Conservation (phyloP, 2,888 invertebrate genomes). For the Eilema caniola region DNA sequence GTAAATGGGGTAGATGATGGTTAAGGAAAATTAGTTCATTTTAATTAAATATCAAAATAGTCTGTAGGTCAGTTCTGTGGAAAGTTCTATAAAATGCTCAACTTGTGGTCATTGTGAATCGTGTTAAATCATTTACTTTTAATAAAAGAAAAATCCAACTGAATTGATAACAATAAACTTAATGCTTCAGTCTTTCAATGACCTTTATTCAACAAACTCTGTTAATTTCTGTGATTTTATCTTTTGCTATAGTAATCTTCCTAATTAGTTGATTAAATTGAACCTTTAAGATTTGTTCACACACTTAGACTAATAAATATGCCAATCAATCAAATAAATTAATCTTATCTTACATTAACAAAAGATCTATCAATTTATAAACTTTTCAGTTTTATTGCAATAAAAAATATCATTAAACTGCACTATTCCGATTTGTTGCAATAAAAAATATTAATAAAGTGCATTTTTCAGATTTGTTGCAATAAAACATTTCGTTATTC, state of each 20-base stretch:
- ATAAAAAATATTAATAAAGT: no score
- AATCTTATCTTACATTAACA: neutral
- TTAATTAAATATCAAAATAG: no score
- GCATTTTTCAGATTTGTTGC: neutral
- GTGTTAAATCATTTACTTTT: no score
- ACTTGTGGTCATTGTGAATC: no score
- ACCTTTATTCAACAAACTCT: neutral
- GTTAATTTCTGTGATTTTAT: neutral
- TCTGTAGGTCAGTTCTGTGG: no score
- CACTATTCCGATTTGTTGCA: neutral
- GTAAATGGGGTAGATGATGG: no score
- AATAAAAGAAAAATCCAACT: no score
- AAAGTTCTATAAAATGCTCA: no score
- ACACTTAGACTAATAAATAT: neutral
- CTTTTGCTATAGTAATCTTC: neutral
- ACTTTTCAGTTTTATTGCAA: neutral
- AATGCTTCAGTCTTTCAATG: no score
- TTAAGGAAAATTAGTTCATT: no score
- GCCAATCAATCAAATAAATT: neutral
- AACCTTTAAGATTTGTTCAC: neutral
- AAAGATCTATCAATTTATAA: neutral
- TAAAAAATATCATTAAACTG: no score
- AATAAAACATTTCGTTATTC: slow-evolving; percentile 17
- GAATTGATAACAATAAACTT: no score
- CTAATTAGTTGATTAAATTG: neutral